Base-by-base conservation (phyloP, 2,797 vertebrate species). In the Alcedo quadribrachys region DNA sequence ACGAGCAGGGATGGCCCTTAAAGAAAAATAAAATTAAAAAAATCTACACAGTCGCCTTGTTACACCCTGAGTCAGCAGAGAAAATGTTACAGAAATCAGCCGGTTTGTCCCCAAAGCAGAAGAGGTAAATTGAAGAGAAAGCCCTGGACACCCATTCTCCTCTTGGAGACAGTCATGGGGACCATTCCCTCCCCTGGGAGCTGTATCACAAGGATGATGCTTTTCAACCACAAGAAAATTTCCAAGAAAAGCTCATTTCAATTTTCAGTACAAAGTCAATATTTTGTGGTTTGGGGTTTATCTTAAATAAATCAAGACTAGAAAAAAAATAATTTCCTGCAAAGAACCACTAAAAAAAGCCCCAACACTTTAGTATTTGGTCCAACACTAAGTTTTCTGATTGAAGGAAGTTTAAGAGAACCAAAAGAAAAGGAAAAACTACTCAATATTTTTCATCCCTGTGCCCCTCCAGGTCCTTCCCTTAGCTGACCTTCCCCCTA, bases 201-300 rank as follows among this genome's bases (percentile, higher is more conserved):
- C 33, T 21, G 0, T 1, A 27, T 8, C 66, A 57, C 18, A 32
- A 14, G 12, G 17, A 54, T 1, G 17, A 50, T 5, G 18, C 2
- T 60, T 77, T 65, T 20, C 18, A 50, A 24, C 35, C 48, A 11
- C 11, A 8, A 22, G 6, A 53, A 90, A 70, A 35, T 43, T 11
- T 66, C 32, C 40, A 57, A 53, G 5, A 33, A 51, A 43, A 81
- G 12, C 19, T 65, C 7, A 3, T 46, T 69, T 80, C 48, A 33
- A 9, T 84, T 75, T 87, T 30, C 68, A 78, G 33, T 6, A 46
- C 15, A 8, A 61, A 11, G 25, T 40, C 53, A 60, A 17, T 54
- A 54, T 80, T 77, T 65, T 42, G 22, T 0, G 4, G 8, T 19
- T 78, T 32, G 8, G 42, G 14, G 11, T 33, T 57, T 55, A n/a